Percentiles rank a stretch among this genome's conserved stretches.
Evolutionary conservation across 2,797 vertebrate species (phyloP).

Genomic region (Neopelma chrysocephalum): DNA sequence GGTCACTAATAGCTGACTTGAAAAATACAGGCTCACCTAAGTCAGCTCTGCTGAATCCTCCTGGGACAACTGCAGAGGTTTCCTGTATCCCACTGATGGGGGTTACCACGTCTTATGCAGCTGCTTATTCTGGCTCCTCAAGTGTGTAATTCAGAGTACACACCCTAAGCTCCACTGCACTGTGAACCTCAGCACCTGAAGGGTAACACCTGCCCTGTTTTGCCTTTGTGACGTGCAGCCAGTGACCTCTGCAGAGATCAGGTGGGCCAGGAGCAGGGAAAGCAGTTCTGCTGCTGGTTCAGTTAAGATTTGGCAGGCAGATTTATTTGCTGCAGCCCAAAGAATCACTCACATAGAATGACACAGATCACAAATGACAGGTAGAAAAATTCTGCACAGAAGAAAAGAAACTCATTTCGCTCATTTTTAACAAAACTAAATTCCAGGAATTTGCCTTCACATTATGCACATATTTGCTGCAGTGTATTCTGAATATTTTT

Average conservation of each 20-base stretch:
- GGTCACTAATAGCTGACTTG: not conserved
- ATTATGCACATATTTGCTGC: not conserved
- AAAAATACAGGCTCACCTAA: rapidly evolving
- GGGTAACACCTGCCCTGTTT: not conserved
- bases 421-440: not conserved
- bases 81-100: not conserved
- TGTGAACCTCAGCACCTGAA: not conserved
- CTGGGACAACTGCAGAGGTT: not conserved
- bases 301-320: not conserved
- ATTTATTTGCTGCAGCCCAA: not conserved
- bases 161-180: not conserved
- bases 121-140: not conserved
- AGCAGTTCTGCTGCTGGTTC: not conserved
- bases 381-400: not conserved
- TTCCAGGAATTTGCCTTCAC: not conserved
- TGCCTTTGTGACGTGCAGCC: not conserved
- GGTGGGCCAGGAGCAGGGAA: not conserved
- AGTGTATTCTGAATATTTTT: not conserved
- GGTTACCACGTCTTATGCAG: not conserved
- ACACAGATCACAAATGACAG: not conserved
- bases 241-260: not conserved
- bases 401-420: not conserved
- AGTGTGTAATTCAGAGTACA: not conserved
- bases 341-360: not conserved
- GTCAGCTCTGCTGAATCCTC: not conserved